Percentiles rank a stretch among this genome's conserved stretches.
Conservation (phyloP, 2,797 vertebrate species). For the Sebastes diaconus region DNA sequence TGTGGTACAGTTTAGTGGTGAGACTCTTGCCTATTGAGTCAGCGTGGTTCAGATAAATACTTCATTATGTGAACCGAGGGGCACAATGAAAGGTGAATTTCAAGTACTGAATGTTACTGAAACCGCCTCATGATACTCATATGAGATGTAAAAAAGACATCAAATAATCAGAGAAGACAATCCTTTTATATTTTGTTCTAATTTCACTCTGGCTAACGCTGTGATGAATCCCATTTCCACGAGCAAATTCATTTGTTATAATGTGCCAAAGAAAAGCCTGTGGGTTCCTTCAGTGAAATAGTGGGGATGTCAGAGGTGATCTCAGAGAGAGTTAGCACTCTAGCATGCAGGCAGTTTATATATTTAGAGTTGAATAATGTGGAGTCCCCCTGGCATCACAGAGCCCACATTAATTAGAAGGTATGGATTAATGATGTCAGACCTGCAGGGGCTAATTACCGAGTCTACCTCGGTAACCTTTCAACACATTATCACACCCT, state of each 20-base stretch:
- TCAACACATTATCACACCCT: constrained; percentile 76
- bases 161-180: neutral
- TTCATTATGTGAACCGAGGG: constrained; percentile 76
- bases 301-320: constrained; percentile 62
- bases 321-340: constrained; percentile 55
- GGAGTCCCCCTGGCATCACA: constrained; percentile 74
- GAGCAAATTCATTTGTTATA: constrained; percentile 56
- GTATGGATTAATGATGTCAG: constrained; percentile 85
- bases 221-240: constrained; percentile 36
- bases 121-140: neutral
- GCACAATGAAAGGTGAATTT: constrained; percentile 56
- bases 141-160: neutral
- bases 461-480: constrained; percentile 81
- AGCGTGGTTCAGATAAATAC: constrained; percentile 81
- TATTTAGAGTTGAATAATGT: constrained; percentile 79
- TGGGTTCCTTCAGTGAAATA: constrained; percentile 63
- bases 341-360: constrained; percentile 65
- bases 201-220: constrained; percentile 21
- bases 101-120: constrained; percentile 13
- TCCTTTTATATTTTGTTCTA: neutral
- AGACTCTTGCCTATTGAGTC: constrained; percentile 71
- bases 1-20: constrained; percentile 68
- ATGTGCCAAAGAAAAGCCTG: constrained; percentile 50
- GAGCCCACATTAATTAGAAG: constrained; percentile 81
- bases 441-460: constrained; percentile 84